A percentile compares a stretch with the other conserved stretches of the same genome.
Conservation (phyloP, 1,140 invertebrate species). For the Asbolus verrucosus region DNA sequence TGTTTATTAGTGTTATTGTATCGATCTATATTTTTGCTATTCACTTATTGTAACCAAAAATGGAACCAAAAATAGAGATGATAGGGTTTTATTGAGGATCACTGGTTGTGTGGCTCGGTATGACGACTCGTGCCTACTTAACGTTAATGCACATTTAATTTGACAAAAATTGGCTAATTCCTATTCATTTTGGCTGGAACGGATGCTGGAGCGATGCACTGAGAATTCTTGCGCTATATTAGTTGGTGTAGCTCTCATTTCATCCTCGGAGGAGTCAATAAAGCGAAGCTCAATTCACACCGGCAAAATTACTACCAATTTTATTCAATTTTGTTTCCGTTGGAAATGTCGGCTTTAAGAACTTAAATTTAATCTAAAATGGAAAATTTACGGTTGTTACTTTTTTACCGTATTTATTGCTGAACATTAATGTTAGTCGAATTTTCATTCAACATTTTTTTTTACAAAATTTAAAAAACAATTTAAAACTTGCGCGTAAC, state of each 20-base stretch:
- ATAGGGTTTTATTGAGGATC: conserved; percentile 30
- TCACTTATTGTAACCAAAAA: too few species aligned
- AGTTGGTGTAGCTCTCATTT: conserved; percentile 53
- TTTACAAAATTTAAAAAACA: too few species aligned
- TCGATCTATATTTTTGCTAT: too few species aligned
- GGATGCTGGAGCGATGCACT: conserved; percentile 47
- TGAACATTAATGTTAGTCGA: too few species aligned
- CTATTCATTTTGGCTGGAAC: conserved; percentile 61
- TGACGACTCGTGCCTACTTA: conserved; percentile 52
- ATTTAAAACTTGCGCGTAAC: too few species aligned
- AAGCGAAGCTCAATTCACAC: conserved; percentile 47
- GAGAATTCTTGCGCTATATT: conserved; percentile 52
- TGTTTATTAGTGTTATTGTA: too few species aligned
- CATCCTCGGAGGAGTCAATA: conserved; percentile 47
- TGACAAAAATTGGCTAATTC: conserved; percentile 64
- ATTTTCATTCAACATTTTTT: too few species aligned
- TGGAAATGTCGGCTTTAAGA: neutral
- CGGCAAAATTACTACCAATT: conserved; percentile 30
- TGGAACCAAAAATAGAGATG: too few species aligned
- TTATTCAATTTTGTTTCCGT: conserved; percentile 13
- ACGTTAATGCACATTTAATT: conserved; percentile 64
- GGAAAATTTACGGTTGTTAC: too few species aligned
- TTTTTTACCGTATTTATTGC: too few species aligned
- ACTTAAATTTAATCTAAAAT: neutral
- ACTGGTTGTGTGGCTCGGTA: conserved; percentile 40